Percentiles rank a stretch among this genome's conserved stretches.
phyloP scores from a whole-genome alignment of 1,140 invertebrate genomes.

The Tribolium castaneum region DNA sequence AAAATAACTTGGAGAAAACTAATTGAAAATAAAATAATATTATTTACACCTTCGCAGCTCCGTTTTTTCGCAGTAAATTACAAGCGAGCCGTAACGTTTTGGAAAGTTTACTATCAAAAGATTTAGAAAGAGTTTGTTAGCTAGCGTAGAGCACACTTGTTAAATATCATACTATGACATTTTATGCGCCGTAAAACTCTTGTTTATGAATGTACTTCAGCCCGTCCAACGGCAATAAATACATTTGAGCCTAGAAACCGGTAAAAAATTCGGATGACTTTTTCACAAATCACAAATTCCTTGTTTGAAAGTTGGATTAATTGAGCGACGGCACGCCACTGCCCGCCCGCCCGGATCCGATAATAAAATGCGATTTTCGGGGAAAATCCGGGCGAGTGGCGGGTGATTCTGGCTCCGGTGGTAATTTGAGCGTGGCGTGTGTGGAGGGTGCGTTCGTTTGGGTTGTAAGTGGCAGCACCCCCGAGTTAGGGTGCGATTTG shows the following conservation, averaged over 20 bases:
- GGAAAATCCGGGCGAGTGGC: neutral
- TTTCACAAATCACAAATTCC: no score
- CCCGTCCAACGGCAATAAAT: neutral
- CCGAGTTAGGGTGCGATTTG: conserved; percentile 38
- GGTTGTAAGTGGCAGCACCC: neutral
- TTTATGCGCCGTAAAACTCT: neutral
- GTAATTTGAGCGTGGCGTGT: neutral
- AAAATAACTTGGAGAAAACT: neutral
- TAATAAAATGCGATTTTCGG: neutral
- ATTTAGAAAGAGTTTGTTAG: neutral
- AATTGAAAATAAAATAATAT: neutral
- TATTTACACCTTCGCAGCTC: neutral
- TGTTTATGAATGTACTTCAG: neutral
- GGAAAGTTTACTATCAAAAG: neutral
- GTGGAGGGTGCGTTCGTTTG: neutral
- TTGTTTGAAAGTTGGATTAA: no score
- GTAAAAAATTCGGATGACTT: neutral
- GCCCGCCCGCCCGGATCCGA: no score
- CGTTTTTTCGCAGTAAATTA: neutral
- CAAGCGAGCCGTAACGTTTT: neutral
- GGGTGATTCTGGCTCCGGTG: neutral
- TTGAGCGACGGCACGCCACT: no score
- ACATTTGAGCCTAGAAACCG: neutral
- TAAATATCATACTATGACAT: neutral
- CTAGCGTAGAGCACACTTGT: neutral